Evolutionary conservation across 2,888 invertebrate genomes (phyloP), one percentile per base, ranked within the genome.

Genomic region (Chrysomela aeneicollis): DNA sequence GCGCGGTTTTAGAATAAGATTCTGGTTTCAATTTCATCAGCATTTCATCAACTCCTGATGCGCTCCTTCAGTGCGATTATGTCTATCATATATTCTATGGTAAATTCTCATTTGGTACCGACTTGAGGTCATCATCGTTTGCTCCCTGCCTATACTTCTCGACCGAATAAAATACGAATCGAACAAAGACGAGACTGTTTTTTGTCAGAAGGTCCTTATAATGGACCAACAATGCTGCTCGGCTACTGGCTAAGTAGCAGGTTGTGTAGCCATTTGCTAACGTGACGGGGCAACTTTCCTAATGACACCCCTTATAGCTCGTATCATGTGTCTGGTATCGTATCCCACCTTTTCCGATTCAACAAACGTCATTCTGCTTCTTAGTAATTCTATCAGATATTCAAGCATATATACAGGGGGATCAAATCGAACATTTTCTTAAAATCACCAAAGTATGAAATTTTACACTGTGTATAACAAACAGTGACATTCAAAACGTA

Each of bases 171-270:
- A 64, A 69, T 59, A 67, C 66, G 65, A 66, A 58, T 66, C 54
- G 65, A 70, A 73, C 64, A 71, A 73, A 69, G 74, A 74, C 67
- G 68, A 69, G 65, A 66, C 65, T 66, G 68, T 70, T 73, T 73
- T 70, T 68, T 68, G 69, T 75, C 70, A 71, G 74, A 73, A 72
- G 69, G 72, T 70, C 68, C 70, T 73, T 75, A 64, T 77, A 77
- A 77, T 77, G 75, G 75, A 71, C 72, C 64, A 76, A 76, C 77
- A 76, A 77, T 78, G 74, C 81, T 78, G 81, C 78, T 81, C 81
- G 81, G 81, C 81, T 82, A 81, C 81, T 76, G 81, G 74, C 81
- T 82, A 82, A 82, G 82, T 82, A 82, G 82, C 81, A 81, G 81
- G 81, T 82, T 81, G 81, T 73, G 76, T n/a, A n/a, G 74, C 82